Evolutionary conservation across 2,888 invertebrate species (phyloP).

Genomic region (Lathronympha strigana): DNA sequence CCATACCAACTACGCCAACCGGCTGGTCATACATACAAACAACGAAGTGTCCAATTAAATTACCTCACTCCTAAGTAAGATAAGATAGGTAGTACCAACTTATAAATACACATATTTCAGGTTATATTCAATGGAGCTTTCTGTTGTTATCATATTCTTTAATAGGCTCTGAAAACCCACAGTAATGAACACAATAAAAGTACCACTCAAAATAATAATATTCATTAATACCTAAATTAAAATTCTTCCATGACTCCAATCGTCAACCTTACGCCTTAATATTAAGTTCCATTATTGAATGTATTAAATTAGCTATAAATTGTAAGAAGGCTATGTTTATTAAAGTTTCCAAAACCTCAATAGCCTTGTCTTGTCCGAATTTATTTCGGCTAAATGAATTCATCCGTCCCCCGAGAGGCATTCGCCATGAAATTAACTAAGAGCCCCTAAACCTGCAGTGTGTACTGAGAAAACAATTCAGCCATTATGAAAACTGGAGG

Average conservation of each 20-base stretch:
- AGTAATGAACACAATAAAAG: too few relatives aligned
- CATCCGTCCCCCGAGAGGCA: conserved; percentile 47
- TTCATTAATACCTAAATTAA: conserved; percentile 19
- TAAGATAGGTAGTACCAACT: too few relatives aligned
- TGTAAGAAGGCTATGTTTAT: conserved; percentile 18
- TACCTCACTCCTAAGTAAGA: too few relatives aligned
- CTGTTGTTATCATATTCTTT: too few relatives aligned
- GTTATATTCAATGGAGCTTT: too few relatives aligned
- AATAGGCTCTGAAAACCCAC: too few relatives aligned
- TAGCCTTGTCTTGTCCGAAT: conserved; percentile 30
- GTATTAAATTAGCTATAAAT: not conserved
- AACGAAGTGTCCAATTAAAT: too few relatives aligned
- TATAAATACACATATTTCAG: too few relatives aligned
- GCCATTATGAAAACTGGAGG: conserved; percentile 51
- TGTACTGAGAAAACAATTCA: conserved; percentile 50
- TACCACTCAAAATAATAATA: conserved; percentile 24
- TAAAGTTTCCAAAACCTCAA: conserved; percentile 40
- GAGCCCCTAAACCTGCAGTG: conserved; percentile 47
- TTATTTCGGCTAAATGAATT: conserved; percentile 43
- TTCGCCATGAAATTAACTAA: conserved; percentile 44
- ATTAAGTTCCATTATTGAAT: not conserved
- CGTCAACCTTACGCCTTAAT: not conserved
- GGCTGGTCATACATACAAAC: too few relatives aligned
- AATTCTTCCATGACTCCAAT: not conserved
- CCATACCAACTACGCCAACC: too few relatives aligned